These are phyloP conservation scores for Trialeurodes vaporariorum DNA, from an alignment of 1,140 invertebrate genomes.

Conservation along the genomic window DNA sequence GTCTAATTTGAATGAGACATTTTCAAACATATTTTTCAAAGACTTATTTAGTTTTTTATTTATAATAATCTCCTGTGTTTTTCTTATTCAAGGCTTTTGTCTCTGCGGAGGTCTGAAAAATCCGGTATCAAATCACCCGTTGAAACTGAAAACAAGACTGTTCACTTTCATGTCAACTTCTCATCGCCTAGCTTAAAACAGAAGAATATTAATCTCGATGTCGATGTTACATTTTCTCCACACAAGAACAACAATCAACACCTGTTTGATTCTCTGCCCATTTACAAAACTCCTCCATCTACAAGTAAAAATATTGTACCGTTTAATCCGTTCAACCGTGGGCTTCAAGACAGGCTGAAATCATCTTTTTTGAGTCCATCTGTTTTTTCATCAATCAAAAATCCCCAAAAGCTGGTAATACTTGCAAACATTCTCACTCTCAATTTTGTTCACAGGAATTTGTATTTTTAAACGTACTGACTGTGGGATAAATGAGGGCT, in stretches of 20 bases:
- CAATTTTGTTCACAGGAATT: neutral
- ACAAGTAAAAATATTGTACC: neutral
- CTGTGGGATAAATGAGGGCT: neutral
- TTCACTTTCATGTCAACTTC: neutral
- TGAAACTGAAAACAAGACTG: neutral
- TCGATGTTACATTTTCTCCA: neutral
- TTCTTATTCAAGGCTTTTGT: too few species aligned
- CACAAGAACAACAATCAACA: neutral
- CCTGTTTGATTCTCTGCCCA: neutral
- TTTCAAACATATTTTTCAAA: too few species aligned
- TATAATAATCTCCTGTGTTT: too few species aligned
- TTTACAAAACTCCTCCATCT: neutral
- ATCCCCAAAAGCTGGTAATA: neutral
- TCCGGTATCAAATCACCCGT: neutral
- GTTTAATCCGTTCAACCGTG: slow-evolving; percentile 10
- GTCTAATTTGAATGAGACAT: too few species aligned
- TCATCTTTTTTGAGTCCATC: slow-evolving; percentile 7
- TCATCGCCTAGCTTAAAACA: neutral
- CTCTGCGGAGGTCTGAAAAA: neutral
- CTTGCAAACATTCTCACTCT: neutral
- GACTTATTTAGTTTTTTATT: too few species aligned
- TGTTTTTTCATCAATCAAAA: slow-evolving; percentile 9
- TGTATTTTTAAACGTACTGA: neutral
- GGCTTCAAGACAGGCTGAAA: slow-evolving; percentile 6
- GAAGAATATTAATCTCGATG: neutral